These are phyloP conservation scores for Oncorhynchus keta DNA, from an alignment of 2,113 vertebrate genomes.

Conservation along the genomic window DNA sequence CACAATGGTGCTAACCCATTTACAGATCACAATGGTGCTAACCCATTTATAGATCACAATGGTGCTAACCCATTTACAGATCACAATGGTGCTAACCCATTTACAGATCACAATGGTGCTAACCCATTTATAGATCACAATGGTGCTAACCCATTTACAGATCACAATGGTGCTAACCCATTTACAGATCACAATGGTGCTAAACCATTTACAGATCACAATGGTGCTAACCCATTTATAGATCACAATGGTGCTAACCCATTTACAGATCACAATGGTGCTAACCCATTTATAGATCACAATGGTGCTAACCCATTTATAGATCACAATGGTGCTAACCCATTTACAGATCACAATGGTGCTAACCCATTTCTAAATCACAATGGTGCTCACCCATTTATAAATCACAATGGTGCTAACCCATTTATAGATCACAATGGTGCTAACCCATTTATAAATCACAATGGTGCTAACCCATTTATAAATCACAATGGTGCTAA, in stretches of 20 bases:
- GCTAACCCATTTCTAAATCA: not conserved
- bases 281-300: not conserved
- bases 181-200: too few species aligned
- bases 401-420: too few species aligned
- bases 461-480: too few species aligned
- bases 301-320: constrained; percentile 16
- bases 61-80: constrained; percentile 12
- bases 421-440: too few species aligned
- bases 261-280: too few species aligned
- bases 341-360: not conserved
- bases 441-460: too few species aligned
- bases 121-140: not conserved
- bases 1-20: too few species aligned
- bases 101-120: too few species aligned
- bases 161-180: not conserved
- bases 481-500: too few species aligned
- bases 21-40: too few species aligned
- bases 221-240: constrained; percentile 16
- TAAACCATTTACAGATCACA: not conserved
- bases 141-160: constrained; percentile 14
- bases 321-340: not conserved
- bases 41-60: not conserved
- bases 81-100: not conserved
- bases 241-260: not conserved
- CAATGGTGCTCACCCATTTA: too few species aligned